Percentiles rank a stretch among this genome's conserved stretches.
phyloP scores from a whole-genome alignment of 2,113 vertebrate genomes.

The cat (Felis catus) region DNA sequence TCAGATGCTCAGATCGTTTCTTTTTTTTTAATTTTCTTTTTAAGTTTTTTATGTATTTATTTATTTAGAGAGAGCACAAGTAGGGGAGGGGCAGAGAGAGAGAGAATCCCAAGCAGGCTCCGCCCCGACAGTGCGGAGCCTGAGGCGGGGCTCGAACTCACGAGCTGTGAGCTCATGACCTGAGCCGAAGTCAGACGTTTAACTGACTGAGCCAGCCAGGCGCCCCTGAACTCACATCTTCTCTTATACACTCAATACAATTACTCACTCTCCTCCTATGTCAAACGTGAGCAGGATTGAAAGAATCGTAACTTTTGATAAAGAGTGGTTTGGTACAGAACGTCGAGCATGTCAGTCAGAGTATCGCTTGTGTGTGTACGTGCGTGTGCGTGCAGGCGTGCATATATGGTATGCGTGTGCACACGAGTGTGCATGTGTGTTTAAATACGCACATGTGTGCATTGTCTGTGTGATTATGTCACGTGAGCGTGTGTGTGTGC shows the following conservation, averaged over 20 bases:
- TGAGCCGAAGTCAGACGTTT: too few species aligned
- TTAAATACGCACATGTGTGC: fast-evolving
- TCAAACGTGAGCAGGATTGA: neutral
- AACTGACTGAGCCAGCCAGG: too few species aligned
- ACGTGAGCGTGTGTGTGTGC: fast-evolving
- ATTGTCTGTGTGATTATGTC: too few species aligned
- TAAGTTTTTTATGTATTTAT: too few species aligned
- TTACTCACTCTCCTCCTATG: neutral
- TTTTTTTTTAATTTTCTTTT: too few species aligned
- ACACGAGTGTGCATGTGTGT: fast-evolving
- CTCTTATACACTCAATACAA: neutral
- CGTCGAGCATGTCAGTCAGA: neutral
- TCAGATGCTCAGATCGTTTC: neutral
- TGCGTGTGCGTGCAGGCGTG: fast-evolving
- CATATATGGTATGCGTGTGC: neutral
- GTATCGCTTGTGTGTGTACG: neutral
- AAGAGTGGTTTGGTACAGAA: neutral
- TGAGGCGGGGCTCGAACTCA: too few species aligned
- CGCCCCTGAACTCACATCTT: neutral
- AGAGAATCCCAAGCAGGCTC: too few species aligned
- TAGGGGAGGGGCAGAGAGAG: too few species aligned
- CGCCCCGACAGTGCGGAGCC: too few species aligned
- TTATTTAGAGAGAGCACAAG: too few species aligned
- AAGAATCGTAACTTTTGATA: conserved; percentile 60
- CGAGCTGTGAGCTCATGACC: too few species aligned